These are phyloP conservation scores for Orchesellides sinensis DNA, from an alignment of 2,888 invertebrate species.

Conservation along the genomic window DNA sequence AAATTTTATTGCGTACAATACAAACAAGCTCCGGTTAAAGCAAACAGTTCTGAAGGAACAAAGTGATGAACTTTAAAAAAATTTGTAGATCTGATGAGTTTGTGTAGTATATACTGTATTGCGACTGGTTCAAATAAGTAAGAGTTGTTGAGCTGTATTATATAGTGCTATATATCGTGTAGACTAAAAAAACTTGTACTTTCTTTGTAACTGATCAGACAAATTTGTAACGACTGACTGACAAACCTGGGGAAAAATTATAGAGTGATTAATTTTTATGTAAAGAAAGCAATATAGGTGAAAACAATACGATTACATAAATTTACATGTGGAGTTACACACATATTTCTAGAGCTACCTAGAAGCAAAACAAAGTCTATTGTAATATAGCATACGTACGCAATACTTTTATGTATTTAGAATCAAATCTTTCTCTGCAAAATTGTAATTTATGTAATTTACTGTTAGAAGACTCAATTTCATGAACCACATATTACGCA, in stretches of 20 bases:
- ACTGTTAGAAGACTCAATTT: neutral
- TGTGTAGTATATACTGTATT: constrained; percentile 29
- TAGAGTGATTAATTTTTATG: neutral
- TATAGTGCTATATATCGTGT: too few relatives aligned
- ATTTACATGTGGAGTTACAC: neutral
- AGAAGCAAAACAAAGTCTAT: too few relatives aligned
- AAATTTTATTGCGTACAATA: too few relatives aligned
- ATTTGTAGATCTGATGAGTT: constrained; percentile 14
- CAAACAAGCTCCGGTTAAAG: too few relatives aligned
- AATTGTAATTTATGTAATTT: neutral
- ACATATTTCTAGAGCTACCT: neutral
- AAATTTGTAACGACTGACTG: too few relatives aligned
- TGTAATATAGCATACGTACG: too few relatives aligned
- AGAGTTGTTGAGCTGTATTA: constrained; percentile 11
- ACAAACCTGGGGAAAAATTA: neutral
- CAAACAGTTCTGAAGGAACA: too few relatives aligned
- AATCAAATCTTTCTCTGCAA: neutral
- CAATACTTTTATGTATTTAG: too few relatives aligned
- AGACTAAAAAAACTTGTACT: too few relatives aligned
- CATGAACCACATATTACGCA: too few relatives aligned
- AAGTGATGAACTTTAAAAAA: neutral
- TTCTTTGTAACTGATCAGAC: too few relatives aligned
- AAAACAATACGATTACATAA: neutral
- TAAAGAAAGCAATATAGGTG: constrained; percentile 10
- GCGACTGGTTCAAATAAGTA: neutral